Evolutionary conservation across 2,888 invertebrate species (phyloP).

Genomic region (Dicycla oo): DNA sequence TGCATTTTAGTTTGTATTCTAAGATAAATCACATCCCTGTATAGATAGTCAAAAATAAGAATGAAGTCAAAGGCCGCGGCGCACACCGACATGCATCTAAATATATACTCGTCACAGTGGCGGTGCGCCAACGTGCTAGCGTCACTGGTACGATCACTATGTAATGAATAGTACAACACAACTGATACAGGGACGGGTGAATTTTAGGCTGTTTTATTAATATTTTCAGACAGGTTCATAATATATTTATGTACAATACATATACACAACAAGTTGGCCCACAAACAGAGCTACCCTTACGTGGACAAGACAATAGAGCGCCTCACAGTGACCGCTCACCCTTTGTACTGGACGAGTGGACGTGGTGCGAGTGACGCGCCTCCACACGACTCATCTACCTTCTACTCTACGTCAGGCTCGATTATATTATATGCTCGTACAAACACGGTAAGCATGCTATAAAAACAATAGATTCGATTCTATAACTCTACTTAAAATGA

Average conservation of each 20-base stretch:
- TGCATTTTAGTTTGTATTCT: slow-evolving; percentile 41
- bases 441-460: slow-evolving; percentile 28
- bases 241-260: slow-evolving; percentile 52
- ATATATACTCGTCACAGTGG: neutral
- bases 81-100: neutral
- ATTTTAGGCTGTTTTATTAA: slow-evolving; percentile 15
- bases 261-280: slow-evolving; percentile 39
- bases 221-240: slow-evolving; percentile 34
- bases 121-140: neutral
- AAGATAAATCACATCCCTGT: slow-evolving; percentile 53
- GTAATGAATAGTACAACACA: slow-evolving; percentile 2
- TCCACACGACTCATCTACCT: neutral
- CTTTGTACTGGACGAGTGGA: neutral
- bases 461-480: slow-evolving; percentile 50
- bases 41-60: slow-evolving; percentile 41
- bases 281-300: slow-evolving; percentile 19
- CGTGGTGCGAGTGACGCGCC: neutral
- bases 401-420: neutral
- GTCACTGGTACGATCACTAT: neutral
- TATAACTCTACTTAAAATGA: slow-evolving; percentile 64
- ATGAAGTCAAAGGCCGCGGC: neutral
- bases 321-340: neutral
- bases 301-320: slow-evolving; percentile 7
- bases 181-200: slow-evolving; percentile 44
- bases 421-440: slow-evolving; percentile 7